Evolutionary conservation across 2,113 vertebrate genomes (phyloP).

Genomic region (Tupaia chinensis): DNA sequence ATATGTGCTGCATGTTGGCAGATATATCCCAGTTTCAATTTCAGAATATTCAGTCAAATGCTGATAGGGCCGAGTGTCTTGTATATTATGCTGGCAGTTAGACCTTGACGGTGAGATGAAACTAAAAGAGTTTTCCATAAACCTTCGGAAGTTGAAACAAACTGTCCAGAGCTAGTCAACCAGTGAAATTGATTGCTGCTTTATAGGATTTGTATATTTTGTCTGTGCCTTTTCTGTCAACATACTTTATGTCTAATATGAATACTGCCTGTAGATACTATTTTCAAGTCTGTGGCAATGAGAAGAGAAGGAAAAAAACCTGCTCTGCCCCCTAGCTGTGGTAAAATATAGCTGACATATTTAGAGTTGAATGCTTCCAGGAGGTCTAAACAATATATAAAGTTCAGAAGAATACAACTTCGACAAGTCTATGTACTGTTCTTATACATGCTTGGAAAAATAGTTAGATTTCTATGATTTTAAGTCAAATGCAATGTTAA

Average conservation of each 20-base stretch:
- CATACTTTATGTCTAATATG: slow-evolving; percentile 80
- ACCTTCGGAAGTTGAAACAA: slow-evolving; percentile 82
- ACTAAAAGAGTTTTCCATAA: slow-evolving; percentile 72
- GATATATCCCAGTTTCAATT: neutral
- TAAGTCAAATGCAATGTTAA: neutral
- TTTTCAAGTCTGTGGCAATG: slow-evolving; percentile 21
- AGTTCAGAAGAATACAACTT: slow-evolving; percentile 54
- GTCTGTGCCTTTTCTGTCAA: slow-evolving; percentile 75
- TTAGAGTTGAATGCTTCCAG: slow-evolving; percentile 26
- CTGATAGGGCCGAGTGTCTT: slow-evolving; percentile 22
- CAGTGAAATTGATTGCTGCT: slow-evolving; percentile 77
- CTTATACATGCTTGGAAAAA: neutral
- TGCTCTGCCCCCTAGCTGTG: neutral
- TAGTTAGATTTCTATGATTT: neutral
- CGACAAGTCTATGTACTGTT: neutral
- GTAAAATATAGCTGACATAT: slow-evolving; percentile 67
- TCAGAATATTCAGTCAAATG: slow-evolving; percentile 60
- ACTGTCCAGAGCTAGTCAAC: slow-evolving; percentile 71
- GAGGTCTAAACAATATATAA: slow-evolving; percentile 67
- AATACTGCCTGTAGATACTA: slow-evolving; percentile 33
- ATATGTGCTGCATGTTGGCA: slow-evolving; percentile 34
- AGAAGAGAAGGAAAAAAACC: slow-evolving; percentile 24
- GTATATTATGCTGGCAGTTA: slow-evolving; percentile 76
- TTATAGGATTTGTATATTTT: slow-evolving; percentile 81
- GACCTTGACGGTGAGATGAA: slow-evolving; percentile 65